Base-by-base conservation (phyloP, 2,797 vertebrate genomes). In the Psittacula derbiana region DNA sequence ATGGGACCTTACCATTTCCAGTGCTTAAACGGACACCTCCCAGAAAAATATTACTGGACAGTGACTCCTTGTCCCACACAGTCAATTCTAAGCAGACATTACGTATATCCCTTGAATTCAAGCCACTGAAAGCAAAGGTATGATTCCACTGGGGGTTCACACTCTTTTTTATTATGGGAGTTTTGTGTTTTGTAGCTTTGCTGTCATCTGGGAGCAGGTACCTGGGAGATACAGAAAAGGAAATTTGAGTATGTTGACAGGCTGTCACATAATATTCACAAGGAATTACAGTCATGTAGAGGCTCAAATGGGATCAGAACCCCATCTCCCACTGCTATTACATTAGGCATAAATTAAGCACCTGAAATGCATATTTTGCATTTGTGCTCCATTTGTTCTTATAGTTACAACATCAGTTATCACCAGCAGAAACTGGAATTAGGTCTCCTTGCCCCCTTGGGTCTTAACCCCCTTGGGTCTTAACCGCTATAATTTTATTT, bases 121-220 rank as follows among this genome's bases (percentile, higher is more conserved):
- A 97, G 69, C 99, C 99, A 43, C 98, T 98, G 97, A 99, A 99
- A 60, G 98, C 98, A 96, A 99, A 99, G 41, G 98, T 99, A 93
- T 99, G 99, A 97, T 99, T 99, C 99, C 99, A 99, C 86, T 98
- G 98, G 7, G 99, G 99, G 96, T 99, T 99, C 80, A 99, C 98
- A 0, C 98, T 99, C 92, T 98, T 99, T 57, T 98, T 99, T 84
- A 99, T 97, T 89, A 99, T 98, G 8, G 98, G 98, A 12, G 99
- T 99, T 98, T 99, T 99, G 98, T 99, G 99, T 98, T 99, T 99
- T 38, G 99, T 99, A 73, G 98, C 98, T 98, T 99, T 99, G 96
- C 97, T 99, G 97, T 98, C 98, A 97, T 99, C 99, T 50, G 99
- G 99, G 36, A 99, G 99, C 62, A 99, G 98, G 90, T 99, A 99